A percentile compares a stretch with the other conserved stretches of the same genome.
These are phyloP conservation scores for Halichoerus grypus DNA, from an alignment of 2,113 vertebrate genomes.

Conservation along the genomic window DNA sequence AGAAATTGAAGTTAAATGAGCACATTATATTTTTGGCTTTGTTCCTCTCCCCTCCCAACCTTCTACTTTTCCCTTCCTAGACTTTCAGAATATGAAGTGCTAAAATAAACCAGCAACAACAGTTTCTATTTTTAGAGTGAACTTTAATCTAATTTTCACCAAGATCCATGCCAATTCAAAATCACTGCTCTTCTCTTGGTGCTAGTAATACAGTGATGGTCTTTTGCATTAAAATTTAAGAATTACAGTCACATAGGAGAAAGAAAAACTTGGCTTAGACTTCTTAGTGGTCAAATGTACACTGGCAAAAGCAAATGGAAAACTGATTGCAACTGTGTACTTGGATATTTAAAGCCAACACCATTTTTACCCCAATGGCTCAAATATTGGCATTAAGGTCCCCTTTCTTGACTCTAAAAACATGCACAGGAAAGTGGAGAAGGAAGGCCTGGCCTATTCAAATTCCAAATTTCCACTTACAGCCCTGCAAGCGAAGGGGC, in stretches of 20 bases:
- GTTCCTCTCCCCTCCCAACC: background rate
- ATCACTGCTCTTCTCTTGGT: conserved; percentile 31
- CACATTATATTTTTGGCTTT: conserved; percentile 18
- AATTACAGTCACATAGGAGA: conserved; percentile 18
- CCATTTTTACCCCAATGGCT: background rate
- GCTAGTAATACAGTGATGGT: background rate
- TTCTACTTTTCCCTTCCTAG: conserved; percentile 22
- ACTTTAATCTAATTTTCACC: conserved; percentile 70
- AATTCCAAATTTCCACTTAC: background rate
- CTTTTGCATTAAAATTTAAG: conserved; percentile 54
- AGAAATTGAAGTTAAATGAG: conserved; percentile 16
- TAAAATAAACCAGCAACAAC: conserved; percentile 62
- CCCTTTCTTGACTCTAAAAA: conserved; percentile 12
- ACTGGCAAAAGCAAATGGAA: conserved; percentile 17
- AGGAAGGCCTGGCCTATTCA: background rate
- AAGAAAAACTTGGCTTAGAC: conserved; percentile 21
- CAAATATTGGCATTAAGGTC: background rate
- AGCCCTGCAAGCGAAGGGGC: background rate
- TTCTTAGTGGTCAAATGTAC: background rate
- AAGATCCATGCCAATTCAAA: conserved; percentile 59
- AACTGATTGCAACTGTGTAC: background rate
- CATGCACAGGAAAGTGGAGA: background rate
- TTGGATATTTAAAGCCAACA: conserved; percentile 25
- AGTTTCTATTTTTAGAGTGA: conserved; percentile 69
- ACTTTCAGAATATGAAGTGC: conserved; percentile 66